Percentiles rank a stretch among this genome's conserved stretches.
Evolutionary conservation across 2,113 vertebrate genomes (phyloP).

Genomic region (Syngnathus typhle): DNA sequence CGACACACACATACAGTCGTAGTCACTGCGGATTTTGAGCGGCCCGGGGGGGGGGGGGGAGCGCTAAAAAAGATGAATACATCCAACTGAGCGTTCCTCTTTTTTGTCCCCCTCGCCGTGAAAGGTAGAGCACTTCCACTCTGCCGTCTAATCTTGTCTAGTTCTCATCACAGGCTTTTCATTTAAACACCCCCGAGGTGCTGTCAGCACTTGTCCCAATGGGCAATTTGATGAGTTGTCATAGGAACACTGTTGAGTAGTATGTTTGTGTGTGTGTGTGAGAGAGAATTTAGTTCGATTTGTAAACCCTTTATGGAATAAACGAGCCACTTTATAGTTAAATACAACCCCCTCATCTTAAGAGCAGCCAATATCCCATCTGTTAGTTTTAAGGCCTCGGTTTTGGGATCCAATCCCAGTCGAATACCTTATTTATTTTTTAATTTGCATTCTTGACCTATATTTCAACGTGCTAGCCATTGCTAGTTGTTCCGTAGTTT

Average conservation of each 20-base stretch:
- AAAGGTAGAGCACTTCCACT: slow-evolving; percentile 11
- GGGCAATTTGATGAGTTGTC: slow-evolving; percentile 46
- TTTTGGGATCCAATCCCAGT: slow-evolving; percentile 29
- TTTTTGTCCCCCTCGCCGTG: slow-evolving; percentile 20
- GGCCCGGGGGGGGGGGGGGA: slow-evolving; percentile 18
- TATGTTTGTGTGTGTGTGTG: slow-evolving; percentile 1
- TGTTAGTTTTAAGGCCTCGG: slow-evolving; percentile 53
- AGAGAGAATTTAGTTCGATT: slow-evolving; percentile 9
- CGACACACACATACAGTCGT: not conserved
- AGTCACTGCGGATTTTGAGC: slow-evolving; percentile 24
- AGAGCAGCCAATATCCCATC: slow-evolving; percentile 58
- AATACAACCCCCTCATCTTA: slow-evolving; percentile 15
- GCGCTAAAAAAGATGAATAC: slow-evolving; percentile 39
- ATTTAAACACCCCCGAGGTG: slow-evolving; percentile 32
- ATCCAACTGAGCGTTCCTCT: slow-evolving; percentile 25
- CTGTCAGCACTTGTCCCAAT: slow-evolving; percentile 26
- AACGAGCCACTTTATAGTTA: slow-evolving; percentile 44
- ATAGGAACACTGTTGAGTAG: slow-evolving; percentile 41
- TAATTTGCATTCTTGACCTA: too few species aligned
- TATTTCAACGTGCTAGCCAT: too few species aligned
- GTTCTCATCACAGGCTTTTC: slow-evolving; percentile 33
- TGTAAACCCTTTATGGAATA: slow-evolving; percentile 29
- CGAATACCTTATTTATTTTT: slow-evolving; percentile 39
- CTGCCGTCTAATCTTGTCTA: slow-evolving; percentile 11
- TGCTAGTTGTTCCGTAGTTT: not conserved